These are phyloP conservation scores for Phyllotis vaccarum DNA, from an alignment of 2,797 vertebrate genomes.

Conservation along the genomic window DNA sequence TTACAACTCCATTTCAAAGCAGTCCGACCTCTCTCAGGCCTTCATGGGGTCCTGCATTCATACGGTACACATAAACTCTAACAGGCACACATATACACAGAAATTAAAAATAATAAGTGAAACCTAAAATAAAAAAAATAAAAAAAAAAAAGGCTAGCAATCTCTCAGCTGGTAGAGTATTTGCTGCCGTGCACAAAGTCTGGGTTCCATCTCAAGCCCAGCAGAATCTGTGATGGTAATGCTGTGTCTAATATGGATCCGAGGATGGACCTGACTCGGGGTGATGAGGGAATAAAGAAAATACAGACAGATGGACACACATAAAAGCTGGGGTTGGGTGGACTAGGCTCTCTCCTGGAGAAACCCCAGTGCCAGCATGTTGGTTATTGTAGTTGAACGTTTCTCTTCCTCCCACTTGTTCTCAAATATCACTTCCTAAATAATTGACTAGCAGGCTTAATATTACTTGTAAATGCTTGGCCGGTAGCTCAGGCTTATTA, in stretches of 20 bases:
- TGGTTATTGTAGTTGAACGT: not conserved
- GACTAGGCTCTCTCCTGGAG: not conserved
- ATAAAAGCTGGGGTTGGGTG: not conserved
- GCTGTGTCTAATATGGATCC: not conserved
- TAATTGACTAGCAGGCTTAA: too few relatives aligned
- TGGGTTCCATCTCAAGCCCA: not conserved
- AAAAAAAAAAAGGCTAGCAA: not conserved
- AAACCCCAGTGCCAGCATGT: not conserved
- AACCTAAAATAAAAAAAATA: not conserved
- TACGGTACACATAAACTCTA: not conserved
- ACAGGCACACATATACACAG: not conserved
- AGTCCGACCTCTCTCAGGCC: not conserved
- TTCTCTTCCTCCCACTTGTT: too few relatives aligned
- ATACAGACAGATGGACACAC: not conserved
- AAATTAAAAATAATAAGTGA: not conserved
- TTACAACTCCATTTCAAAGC: not conserved
- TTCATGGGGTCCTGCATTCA: not conserved
- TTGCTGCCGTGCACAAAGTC: not conserved
- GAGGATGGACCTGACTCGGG: not conserved
- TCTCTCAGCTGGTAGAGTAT: not conserved
- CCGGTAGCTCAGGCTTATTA: too few relatives aligned
- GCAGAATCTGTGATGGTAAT: not conserved
- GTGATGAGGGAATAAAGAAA: not conserved
- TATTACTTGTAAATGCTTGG: too few relatives aligned
- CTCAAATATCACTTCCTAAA: too few relatives aligned